Conservation (phyloP, 2,888 invertebrate genomes). For the Clostera curtula region DNA sequence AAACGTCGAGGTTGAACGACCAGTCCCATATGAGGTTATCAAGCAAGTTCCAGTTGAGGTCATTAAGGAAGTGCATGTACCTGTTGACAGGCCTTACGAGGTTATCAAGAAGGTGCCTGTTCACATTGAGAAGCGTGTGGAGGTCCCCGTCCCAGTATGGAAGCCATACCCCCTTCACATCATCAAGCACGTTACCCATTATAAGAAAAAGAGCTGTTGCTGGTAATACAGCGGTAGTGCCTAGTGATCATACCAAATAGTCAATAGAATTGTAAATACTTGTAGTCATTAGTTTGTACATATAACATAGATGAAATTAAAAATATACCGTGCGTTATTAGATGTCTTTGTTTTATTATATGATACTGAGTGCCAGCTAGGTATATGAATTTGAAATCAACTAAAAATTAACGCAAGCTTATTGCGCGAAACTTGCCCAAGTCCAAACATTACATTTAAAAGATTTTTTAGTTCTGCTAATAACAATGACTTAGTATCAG, state of each 20-base stretch:
- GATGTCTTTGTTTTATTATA: neutral
- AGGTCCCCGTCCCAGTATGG: conserved; percentile 62
- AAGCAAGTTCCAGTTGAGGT: conserved; percentile 59
- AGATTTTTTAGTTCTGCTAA: too few relatives aligned
- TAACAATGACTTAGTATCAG: too few relatives aligned
- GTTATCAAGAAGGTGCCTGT: conserved; percentile 63
- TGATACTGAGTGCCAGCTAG: neutral
- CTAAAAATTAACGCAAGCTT: neutral
- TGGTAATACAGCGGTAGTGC: conserved; percentile 41
- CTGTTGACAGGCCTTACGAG: conserved; percentile 60
- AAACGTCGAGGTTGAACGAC: conserved; percentile 59
- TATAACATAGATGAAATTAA: conserved; percentile 2
- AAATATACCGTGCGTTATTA: too few relatives aligned
- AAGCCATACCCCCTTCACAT: conserved; percentile 66
- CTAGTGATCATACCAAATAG: conserved; percentile 63
- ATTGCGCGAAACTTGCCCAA: neutral
- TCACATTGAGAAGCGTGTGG: conserved; percentile 58
- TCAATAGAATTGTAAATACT: conserved; percentile 64
- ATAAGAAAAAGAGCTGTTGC: conserved; percentile 65
- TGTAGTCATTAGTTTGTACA: conserved; percentile 62
- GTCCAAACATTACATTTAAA: too few relatives aligned
- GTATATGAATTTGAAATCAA: neutral
- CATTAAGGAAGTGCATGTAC: conserved; percentile 56
- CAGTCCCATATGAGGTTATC: conserved; percentile 57
- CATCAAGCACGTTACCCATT: conserved; percentile 68